phyloP scores from a whole-genome alignment of 2,797 vertebrate species.

The Tinamus major region DNA sequence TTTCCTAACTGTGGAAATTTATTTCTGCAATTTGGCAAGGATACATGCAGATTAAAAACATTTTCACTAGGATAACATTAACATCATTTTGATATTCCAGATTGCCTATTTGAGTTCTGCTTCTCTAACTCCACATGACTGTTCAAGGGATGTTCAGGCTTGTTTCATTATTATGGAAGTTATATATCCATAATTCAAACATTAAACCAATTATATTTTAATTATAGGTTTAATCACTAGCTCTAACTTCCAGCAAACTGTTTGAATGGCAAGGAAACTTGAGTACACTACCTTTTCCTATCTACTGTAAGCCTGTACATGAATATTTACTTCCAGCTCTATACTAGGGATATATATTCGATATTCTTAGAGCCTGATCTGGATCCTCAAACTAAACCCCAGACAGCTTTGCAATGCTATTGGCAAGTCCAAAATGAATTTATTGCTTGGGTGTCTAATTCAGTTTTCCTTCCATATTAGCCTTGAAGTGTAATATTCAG shows the following conservation, averaged over 20 bases:
- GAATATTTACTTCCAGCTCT: background rate
- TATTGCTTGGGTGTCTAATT: background rate
- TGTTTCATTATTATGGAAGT: background rate
- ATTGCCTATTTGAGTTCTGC: background rate
- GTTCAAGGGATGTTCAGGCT: background rate
- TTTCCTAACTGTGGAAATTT: background rate
- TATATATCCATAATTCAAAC: background rate
- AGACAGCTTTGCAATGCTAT: background rate
- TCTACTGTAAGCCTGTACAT: rapidly evolving
- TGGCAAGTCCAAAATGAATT: background rate
- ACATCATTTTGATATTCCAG: background rate
- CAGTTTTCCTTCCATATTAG: background rate
- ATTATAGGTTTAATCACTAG: background rate
- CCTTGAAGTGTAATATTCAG: background rate
- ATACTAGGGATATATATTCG: background rate
- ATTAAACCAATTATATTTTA: background rate
- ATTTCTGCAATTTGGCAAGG: background rate
- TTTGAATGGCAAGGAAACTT: background rate
- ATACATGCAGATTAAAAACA: background rate
- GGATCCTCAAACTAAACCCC: background rate
- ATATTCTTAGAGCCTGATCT: background rate
- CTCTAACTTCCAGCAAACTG: background rate
- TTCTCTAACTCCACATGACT: background rate
- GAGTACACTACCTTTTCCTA: background rate
- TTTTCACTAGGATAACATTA: background rate